Evolutionary conservation across 2,113 vertebrate species (phyloP).

Genomic region (Cyprinodon brontotheroides): DNA sequence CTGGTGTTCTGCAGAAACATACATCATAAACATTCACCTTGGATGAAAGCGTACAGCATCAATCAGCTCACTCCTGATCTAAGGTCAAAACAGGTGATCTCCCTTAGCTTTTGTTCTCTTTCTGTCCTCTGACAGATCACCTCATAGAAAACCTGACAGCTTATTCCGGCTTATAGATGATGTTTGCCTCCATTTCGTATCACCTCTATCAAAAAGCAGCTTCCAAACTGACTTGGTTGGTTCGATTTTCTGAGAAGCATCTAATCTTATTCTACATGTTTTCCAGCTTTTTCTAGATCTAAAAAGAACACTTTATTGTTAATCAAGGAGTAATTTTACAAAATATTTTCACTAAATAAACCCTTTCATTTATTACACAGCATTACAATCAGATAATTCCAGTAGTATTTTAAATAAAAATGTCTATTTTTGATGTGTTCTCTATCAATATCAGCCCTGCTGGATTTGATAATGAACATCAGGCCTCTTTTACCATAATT

Average conservation of each 20-base stretch:
- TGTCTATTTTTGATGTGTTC: not conserved
- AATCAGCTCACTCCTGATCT: slow-evolving; percentile 47
- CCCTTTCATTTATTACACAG: not conserved
- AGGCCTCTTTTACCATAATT: not conserved
- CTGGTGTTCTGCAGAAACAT: slow-evolving; percentile 75
- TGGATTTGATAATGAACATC: not conserved
- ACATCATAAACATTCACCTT: slow-evolving; percentile 49
- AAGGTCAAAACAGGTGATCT: slow-evolving; percentile 34
- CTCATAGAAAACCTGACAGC: slow-evolving; percentile 47
- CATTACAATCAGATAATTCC: not conserved
- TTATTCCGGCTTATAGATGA: slow-evolving; percentile 44
- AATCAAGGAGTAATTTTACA: not conserved
- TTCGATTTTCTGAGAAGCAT: not conserved
- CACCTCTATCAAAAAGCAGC: slow-evolving; percentile 7
- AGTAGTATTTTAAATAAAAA: not conserved
- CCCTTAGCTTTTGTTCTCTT: slow-evolving; percentile 18
- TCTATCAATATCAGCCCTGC: not conserved
- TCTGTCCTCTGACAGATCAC: slow-evolving; percentile 46
- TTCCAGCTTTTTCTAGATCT: not conserved
- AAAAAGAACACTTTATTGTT: not conserved
- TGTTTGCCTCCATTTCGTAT: slow-evolving; percentile 21
- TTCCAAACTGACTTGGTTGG: slow-evolving; percentile 4
- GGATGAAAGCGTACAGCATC: slow-evolving; percentile 38
- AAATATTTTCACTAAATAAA: not conserved
- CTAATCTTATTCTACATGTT: not conserved